phyloP scores from a whole-genome alignment of 2,113 vertebrate species.

The Bubo scandiacus region DNA sequence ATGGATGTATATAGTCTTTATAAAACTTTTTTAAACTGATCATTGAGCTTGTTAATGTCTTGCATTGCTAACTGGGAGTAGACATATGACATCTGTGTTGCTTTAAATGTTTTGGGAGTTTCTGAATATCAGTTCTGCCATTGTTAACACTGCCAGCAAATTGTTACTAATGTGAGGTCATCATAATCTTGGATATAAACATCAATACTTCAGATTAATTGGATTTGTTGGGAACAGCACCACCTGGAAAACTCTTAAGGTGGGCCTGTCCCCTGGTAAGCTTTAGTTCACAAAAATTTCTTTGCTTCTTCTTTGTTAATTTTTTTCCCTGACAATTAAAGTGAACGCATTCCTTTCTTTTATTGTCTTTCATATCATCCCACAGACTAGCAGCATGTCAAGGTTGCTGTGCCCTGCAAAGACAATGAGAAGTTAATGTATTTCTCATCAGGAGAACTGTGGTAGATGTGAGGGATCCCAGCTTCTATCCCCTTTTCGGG shows the following conservation, averaged over 20 bases:
- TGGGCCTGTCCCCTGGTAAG: background rate
- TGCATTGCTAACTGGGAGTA: background rate
- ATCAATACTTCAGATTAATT: background rate
- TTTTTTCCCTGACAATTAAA: background rate
- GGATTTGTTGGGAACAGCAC: background rate
- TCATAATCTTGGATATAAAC: background rate
- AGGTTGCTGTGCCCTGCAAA: background rate
- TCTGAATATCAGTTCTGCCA: background rate
- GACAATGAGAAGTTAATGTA: background rate
- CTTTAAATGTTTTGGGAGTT: background rate
- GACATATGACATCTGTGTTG: background rate
- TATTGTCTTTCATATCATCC: background rate
- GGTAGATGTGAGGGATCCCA: background rate
- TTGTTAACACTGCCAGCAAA: background rate
- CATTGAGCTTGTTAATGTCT: background rate
- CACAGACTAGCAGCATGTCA: background rate
- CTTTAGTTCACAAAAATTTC: background rate
- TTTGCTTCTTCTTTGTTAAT: background rate
- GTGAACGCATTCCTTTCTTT: background rate
- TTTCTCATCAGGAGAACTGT: background rate
- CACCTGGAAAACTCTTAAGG: background rate
- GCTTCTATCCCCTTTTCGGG: background rate
- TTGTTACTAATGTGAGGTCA: background rate
- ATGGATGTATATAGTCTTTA: background rate
- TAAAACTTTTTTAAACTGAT: background rate